Evolutionary conservation across 2,113 vertebrate species (phyloP), one percentile per base, ranked within the genome.

Genomic region (Cheirogaleus medius): DNA sequence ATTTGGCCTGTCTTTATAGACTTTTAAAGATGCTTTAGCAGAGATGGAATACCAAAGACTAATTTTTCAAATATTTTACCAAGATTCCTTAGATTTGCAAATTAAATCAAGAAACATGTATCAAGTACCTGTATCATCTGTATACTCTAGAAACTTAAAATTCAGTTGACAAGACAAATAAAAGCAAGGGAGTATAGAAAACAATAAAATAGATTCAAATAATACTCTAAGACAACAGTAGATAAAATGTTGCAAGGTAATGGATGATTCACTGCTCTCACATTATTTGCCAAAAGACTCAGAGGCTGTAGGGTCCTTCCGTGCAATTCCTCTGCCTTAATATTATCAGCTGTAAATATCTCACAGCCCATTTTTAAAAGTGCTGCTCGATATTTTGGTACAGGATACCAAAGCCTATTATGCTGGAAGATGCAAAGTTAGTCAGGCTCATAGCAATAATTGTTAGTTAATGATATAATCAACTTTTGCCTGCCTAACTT

Each of bases 121-220:
- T 84, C 87, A 27, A 84, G 3, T 8, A 49, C 32, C 25, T 83
- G 29, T 25, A 91, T n/a, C 81, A 29, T 6, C 54, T n/a, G 12
- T 85, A 29, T 12, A 88, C 10, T 63, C 47, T n/a, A 84, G 84
- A 97, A 94, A 90, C 10, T 73, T 64, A 68, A 77, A 96, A 87
- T 78, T 92, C 39, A 94, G 2, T 77, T 11, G 8, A 47, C 9
- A 90, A 90, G 74, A 76, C 34, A 90, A 84, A 94, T 42, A 29
- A 4, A 91, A 93, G 39, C 17, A 69, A 21, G 18, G 34, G 56
- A 96, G 90, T 80, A 42, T 56, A 87, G 14, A 74, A 95, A 80
- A 91, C 5, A 94, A 82, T 39, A 63, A 91, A 49, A 86, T 18
- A 23, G 60, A 78, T 81, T 87, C 91, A 60, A 95, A 52, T 71